Percentiles rank a stretch among this genome's conserved stretches.
These are phyloP conservation scores for Orthosia gracilis DNA, from an alignment of 2,888 invertebrate genomes.

Conservation along the genomic window DNA sequence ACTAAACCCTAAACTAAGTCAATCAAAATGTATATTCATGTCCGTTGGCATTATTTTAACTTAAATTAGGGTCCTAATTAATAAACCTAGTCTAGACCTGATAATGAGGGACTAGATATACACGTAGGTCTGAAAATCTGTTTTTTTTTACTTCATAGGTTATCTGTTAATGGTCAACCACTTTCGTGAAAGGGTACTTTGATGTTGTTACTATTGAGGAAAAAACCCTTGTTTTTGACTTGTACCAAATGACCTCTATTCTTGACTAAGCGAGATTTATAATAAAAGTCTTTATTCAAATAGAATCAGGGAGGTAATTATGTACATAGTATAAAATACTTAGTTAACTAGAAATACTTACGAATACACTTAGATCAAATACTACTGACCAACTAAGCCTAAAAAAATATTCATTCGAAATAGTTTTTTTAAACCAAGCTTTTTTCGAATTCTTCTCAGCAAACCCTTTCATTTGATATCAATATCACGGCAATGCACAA, in stretches of 20 bases:
- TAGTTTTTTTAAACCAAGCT: too few species aligned
- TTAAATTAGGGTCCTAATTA: slow-evolving; percentile 40
- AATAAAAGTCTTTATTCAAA: neutral
- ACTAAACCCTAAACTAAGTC: neutral
- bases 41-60: slow-evolving; percentile 14
- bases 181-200: slow-evolving; percentile 17
- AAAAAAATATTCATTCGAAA: too few species aligned
- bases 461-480: too few species aligned
- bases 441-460: too few species aligned
- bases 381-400: too few species aligned
- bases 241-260: neutral
- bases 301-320: too few species aligned
- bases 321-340: too few species aligned
- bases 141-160: slow-evolving; percentile 29
- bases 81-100: slow-evolving; percentile 7
- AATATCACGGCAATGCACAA: too few species aligned
- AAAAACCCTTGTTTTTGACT: neutral
- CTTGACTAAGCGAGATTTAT: too few species aligned
- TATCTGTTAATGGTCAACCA: slow-evolving; percentile 9
- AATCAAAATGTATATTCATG: slow-evolving; percentile 27
- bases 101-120: slow-evolving; percentile 20
- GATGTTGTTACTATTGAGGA: slow-evolving; percentile 2
- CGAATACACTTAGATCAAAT: too few species aligned
- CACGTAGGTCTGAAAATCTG: slow-evolving; percentile 3
- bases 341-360: too few species aligned